These are phyloP conservation scores for Spilosoma lubricipeda DNA, from an alignment of 2,888 invertebrate genomes.

Conservation along the genomic window DNA sequence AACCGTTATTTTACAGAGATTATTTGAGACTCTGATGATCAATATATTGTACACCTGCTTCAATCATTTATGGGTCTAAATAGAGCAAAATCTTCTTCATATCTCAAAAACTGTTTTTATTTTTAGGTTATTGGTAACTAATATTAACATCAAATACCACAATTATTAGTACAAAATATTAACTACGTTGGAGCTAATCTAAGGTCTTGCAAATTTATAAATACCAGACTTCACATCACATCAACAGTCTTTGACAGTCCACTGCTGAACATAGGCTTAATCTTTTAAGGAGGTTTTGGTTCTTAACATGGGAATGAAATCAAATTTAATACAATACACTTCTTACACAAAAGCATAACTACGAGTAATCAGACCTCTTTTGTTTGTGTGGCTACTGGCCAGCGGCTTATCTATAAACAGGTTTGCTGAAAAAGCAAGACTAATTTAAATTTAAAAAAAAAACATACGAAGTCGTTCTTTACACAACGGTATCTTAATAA, in stretches of 20 bases:
- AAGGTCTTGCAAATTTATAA: background rate
- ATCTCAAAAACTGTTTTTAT: no score
- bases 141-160: no score
- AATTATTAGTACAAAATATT: no score
- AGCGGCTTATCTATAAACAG: background rate
- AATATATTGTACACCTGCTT: background rate
- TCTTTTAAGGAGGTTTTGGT: no score
- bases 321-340: background rate
- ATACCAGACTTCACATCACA: background rate
- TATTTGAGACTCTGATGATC: background rate
- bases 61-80: background rate
- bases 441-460: conserved; percentile 16
- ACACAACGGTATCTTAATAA: conserved; percentile 27
- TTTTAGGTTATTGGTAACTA: no score
- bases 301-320: background rate
- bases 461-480: conserved; percentile 7
- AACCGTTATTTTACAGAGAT: background rate
- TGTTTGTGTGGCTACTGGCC: background rate
- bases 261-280: no score
- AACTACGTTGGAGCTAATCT: no score
- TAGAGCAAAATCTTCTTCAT: background rate
- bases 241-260: no score
- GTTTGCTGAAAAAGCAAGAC: background rate
- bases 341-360: background rate
- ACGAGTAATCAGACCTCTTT: background rate